Percentiles rank a stretch among this genome's conserved stretches.
These are phyloP conservation scores for Berghia stephanieae DNA, from an alignment of 1,140 invertebrate genomes.

Conservation along the genomic window DNA sequence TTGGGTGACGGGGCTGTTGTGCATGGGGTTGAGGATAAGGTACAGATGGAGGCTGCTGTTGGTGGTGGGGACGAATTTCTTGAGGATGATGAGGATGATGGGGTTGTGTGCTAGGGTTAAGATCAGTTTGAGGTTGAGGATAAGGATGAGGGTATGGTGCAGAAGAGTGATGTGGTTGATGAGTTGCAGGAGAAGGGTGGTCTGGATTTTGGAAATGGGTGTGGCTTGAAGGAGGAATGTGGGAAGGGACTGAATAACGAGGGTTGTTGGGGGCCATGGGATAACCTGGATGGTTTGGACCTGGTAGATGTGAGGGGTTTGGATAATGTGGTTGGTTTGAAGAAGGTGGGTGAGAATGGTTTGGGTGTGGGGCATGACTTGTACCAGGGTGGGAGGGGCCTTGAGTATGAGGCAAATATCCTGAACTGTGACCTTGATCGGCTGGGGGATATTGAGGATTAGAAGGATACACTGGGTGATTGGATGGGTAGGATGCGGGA, in stretches of 20 bases:
- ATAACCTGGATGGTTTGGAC: no score
- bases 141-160: neutral
- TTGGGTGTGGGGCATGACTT: no score
- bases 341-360: no score
- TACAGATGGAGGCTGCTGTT: neutral
- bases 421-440: no score
- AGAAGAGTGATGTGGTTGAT: neutral
- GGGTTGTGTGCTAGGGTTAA: neutral
- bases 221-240: neutral
- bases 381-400: no score
- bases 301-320: no score
- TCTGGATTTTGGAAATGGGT: neutral
- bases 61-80: neutral
- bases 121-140: slow-evolving; percentile 8
- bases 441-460: no score
- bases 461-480: no score
- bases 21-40: neutral
- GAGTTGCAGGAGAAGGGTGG: neutral
- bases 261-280: neutral
- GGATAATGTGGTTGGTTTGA: no score
- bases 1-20: neutral
- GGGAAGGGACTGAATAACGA: neutral
- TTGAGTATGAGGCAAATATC: no score
- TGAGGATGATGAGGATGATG: neutral
- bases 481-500: no score